Evolutionary conservation across 2,888 invertebrate species (phyloP).

Genomic region (Vandiemenella viatica): DNA sequence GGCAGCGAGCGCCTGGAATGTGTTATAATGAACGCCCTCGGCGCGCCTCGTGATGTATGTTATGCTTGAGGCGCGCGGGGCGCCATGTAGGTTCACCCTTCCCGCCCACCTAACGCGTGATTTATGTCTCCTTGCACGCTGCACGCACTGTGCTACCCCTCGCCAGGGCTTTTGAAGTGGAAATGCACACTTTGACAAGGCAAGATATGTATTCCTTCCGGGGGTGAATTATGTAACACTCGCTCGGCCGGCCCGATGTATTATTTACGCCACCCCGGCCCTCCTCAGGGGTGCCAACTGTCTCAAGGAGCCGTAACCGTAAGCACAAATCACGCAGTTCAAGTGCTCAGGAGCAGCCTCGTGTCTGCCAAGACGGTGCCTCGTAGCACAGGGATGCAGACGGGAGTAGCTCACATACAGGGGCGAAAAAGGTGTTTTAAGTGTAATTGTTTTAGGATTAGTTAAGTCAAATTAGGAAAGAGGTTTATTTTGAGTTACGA

Average conservation of each 20-base stretch:
- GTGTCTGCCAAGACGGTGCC: no score
- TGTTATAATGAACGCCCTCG: background rate
- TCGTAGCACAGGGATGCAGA: no score
- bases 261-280: background rate
- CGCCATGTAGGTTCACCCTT: background rate
- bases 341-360: no score
- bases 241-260: background rate
- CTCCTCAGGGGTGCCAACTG: background rate
- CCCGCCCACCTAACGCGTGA: background rate
- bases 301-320: no score
- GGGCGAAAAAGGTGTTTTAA: no score
- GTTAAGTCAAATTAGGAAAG: no score
- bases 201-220: slow-evolving; percentile 4
- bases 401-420: no score
- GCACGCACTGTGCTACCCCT: background rate
- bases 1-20: background rate
- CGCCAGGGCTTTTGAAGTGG: background rate
- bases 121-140: background rate
- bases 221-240: slow-evolving; percentile 3
- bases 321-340: no score
- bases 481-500: no score
- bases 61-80: background rate
- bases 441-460: no score
- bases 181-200: slow-evolving; percentile 5
- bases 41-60: background rate